Evolutionary conservation across 2,113 vertebrate genomes (phyloP).

Genomic region (Ceyx margarethae): DNA sequence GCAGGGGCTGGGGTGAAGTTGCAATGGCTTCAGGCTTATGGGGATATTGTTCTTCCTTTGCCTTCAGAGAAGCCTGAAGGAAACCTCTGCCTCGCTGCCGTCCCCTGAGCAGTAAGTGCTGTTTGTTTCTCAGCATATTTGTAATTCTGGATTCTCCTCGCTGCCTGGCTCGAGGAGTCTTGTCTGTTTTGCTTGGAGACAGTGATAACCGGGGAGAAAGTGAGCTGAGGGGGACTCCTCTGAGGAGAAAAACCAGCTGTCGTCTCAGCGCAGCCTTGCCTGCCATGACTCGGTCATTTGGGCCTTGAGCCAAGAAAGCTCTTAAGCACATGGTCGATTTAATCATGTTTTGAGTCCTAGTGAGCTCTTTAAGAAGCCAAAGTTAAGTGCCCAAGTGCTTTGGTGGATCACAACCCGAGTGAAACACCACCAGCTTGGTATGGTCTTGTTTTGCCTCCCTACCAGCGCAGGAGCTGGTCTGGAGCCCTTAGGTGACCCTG

Average conservation of each 20-base stretch:
- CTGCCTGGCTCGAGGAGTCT: background rate
- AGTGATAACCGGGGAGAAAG: background rate
- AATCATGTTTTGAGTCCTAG: background rate
- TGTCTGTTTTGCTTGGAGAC: background rate
- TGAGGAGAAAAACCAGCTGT: background rate
- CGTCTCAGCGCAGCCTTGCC: background rate
- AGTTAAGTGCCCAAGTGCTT: background rate
- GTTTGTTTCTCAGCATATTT: background rate
- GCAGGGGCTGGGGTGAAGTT: background rate
- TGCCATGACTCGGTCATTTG: background rate
- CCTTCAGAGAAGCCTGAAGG: conserved; percentile 34
- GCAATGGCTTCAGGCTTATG: background rate
- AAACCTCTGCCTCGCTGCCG: background rate
- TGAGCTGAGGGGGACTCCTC: background rate
- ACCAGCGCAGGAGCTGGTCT: background rate
- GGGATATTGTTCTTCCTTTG: background rate
- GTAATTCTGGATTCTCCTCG: background rate
- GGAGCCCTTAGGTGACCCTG: background rate
- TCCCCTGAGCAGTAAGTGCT: conserved; percentile 45
- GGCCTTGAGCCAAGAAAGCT: conserved; percentile 36
- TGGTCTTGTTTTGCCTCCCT: background rate
- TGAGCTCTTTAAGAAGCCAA: background rate
- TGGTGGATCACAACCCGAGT: background rate
- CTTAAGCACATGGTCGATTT: conserved; percentile 28
- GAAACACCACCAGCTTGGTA: background rate